These are phyloP conservation scores for Smittia aterrima DNA, from an alignment of 2,888 invertebrate genomes.

Conservation along the genomic window DNA sequence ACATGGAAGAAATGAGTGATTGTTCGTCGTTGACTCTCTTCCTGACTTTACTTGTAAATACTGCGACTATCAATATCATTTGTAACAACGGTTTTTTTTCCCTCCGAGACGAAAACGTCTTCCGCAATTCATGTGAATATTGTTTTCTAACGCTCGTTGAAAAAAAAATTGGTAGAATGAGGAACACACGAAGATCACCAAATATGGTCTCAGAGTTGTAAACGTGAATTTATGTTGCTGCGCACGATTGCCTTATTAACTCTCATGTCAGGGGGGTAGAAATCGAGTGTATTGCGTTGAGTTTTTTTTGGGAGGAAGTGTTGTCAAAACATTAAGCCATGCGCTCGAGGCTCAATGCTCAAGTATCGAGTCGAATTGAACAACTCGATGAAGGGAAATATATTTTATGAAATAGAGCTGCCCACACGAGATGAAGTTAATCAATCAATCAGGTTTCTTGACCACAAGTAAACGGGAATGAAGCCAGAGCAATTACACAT, in stretches of 20 bases:
- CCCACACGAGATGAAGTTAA: background rate
- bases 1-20: background rate
- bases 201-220: background rate
- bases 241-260: slow-evolving; percentile 1
- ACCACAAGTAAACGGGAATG: slow-evolving; percentile 7
- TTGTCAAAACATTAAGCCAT: too few relatives aligned
- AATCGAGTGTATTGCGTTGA: too few relatives aligned
- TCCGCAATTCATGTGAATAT: slow-evolving; percentile 11
- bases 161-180: slow-evolving; percentile 1
- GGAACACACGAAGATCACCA: slow-evolving; percentile 1
- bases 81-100: background rate
- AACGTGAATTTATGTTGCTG: background rate
- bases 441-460: slow-evolving; percentile 15
- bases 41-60: background rate
- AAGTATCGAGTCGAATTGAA: too few relatives aligned
- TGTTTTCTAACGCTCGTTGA: background rate
- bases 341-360: too few relatives aligned
- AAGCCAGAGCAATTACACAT: background rate
- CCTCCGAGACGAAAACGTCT: background rate
- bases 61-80: background rate
- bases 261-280: too few relatives aligned
- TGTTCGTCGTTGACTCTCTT: background rate
- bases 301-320: too few relatives aligned
- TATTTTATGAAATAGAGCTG: too few relatives aligned
- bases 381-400: too few relatives aligned